Evolutionary conservation across 1,140 invertebrate genomes (phyloP).

Genomic region (Leptinotarsa undecemlineata): DNA sequence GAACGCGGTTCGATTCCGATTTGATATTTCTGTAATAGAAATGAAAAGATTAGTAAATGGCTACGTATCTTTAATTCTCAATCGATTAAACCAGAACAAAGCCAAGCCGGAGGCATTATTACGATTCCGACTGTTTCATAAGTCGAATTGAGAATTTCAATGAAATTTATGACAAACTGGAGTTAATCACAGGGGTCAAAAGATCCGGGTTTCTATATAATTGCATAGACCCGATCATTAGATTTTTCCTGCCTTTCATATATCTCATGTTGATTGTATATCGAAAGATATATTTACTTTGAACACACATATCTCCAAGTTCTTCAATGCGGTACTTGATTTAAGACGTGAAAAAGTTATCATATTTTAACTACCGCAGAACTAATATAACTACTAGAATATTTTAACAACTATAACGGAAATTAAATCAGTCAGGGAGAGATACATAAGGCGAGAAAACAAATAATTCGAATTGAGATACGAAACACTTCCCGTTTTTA

Average conservation of each 20-base stretch:
- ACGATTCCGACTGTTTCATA: background rate
- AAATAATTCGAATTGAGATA: no score
- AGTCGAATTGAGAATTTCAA: background rate
- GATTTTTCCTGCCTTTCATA: background rate
- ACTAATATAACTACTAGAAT: no score
- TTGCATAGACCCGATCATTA: background rate
- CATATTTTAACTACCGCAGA: background rate
- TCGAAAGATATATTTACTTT: background rate
- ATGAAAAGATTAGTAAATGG: background rate
- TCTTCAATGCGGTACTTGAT: background rate
- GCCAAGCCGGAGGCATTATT: background rate
- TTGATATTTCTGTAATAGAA: background rate
- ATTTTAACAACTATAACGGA: no score
- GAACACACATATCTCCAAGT: background rate
- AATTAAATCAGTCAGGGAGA: no score
- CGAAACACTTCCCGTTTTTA: no score
- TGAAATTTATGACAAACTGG: background rate
- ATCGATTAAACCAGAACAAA: conserved; percentile 1
- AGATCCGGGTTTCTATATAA: background rate
- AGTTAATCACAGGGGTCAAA: background rate
- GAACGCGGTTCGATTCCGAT: background rate
- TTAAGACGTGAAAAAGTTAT: background rate
- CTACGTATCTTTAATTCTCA: background rate
- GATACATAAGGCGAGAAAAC: no score
- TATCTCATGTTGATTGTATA: background rate